Evolutionary conservation across 2,888 invertebrate genomes (phyloP), one percentile per base, ranked within the genome.

Genomic region (Tuberolachnus salignus): DNA sequence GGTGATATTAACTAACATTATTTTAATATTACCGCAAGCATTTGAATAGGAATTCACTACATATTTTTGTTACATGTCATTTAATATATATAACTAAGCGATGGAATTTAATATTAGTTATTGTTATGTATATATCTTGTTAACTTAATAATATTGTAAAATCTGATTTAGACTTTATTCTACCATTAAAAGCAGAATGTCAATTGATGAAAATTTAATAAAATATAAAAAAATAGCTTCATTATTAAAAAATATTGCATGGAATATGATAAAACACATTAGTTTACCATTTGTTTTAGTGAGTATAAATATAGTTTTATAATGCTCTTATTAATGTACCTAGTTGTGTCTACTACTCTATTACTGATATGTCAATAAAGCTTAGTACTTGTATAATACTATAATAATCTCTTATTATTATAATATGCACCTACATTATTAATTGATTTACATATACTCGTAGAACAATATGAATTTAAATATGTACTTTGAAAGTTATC

Each of bases 81-180:
- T n/a, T n/a, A n/a, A n/a, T n/a, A n/a, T n/a, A n/a, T n/a, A n/a
- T n/a, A n/a, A n/a, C n/a, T n/a, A n/a, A n/a, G n/a, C n/a, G n/a
- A n/a, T n/a, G 3, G 6, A 19, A n/a, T 53, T 53, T 53, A 19
- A 26, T 59, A 59, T 14, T 14, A 3, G 1, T 63, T 63, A 63
- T 19, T 63, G 4, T 3, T 42, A 42, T 63, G 10, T 42, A 34
- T 2, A 34, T 61, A n/a, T 26, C 3, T 13, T 42, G 16, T 26
- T 42, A n/a, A 19, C n/a, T 2, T 23, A 44, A 16, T 9, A 19
- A 9, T n/a, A 23, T 16, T 26, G 49, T 16, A 13, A 1, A 53
- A 26, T 75, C 11, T 51, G 11, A 59, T 69, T 59, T 51, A 78
- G 78, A 69, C 34, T 78, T 34, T 69, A 78, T 69, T 78, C 78